Conservation (phyloP, 2,888 invertebrate genomes). For the Ganaspis brasiliensis region DNA sequence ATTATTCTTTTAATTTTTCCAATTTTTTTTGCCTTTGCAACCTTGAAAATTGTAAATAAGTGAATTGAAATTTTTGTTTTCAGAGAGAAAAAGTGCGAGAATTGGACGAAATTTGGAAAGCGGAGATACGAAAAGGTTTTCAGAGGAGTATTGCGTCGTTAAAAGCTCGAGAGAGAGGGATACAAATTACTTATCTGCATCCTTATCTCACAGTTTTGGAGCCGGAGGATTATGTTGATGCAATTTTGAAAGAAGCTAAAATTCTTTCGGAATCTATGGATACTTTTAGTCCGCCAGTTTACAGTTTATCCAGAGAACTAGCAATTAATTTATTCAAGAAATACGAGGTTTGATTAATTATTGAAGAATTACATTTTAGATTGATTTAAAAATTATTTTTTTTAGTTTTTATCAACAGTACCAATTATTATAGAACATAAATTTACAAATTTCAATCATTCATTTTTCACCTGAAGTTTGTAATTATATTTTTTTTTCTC, state of each 20-base stretch:
- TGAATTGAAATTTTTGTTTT: too few relatives aligned
- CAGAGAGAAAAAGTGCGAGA: slow-evolving; percentile 85
- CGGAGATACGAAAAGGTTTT: slow-evolving; percentile 85
- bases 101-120: slow-evolving; percentile 86
- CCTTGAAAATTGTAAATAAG: too few relatives aligned
- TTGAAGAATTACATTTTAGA: slow-evolving; percentile 22
- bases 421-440: slow-evolving; percentile 35
- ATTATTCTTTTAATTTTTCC: too few relatives aligned
- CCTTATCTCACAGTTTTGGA: slow-evolving; percentile 88
- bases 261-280: slow-evolving; percentile 90
- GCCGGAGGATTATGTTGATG: slow-evolving; percentile 82
- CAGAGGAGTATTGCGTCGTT: slow-evolving; percentile 86
- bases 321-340: slow-evolving; percentile 81
- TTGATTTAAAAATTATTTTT: background rate
- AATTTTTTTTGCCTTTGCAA: too few relatives aligned
- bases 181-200: slow-evolving; percentile 85
- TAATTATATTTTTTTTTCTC: too few relatives aligned
- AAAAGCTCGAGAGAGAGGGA: slow-evolving; percentile 81
- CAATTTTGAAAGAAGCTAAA: slow-evolving; percentile 87
- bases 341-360: slow-evolving; percentile 67
- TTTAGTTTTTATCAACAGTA: background rate
- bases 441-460: too few relatives aligned
- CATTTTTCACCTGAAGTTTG: too few relatives aligned
- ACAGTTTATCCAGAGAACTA: slow-evolving; percentile 85
- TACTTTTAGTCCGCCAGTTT: slow-evolving; percentile 88